A percentile compares a stretch with the other conserved stretches of the same genome.
These are phyloP conservation scores for Peromyscus californicus DNA, from an alignment of 2,113 vertebrate genomes.

Conservation along the genomic window DNA sequence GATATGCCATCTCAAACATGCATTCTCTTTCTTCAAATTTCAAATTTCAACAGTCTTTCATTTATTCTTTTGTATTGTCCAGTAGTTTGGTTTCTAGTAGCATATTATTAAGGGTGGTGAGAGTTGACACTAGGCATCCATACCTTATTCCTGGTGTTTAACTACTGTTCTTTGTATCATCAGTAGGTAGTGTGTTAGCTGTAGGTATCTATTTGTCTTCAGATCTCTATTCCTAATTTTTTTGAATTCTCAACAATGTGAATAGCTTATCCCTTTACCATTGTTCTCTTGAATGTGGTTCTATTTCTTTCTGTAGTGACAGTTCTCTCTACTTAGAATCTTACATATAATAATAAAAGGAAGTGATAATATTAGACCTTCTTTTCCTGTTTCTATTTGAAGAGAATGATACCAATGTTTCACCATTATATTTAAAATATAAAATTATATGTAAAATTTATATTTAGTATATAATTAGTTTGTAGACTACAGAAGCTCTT, in stretches of 20 bases:
- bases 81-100: not conserved
- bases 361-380: not conserved
- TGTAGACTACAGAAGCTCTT: not conserved
- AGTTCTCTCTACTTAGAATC: not conserved
- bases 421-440: not conserved
- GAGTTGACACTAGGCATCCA: not conserved
- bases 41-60: not conserved
- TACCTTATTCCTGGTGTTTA: not conserved
- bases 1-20: not conserved
- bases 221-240: slow-evolving; percentile 25
- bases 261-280: not conserved
- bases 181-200: not conserved
- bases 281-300: not conserved
- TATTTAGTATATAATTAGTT: not conserved
- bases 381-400: not conserved
- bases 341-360: not conserved
- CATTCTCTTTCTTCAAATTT: slow-evolving; percentile 45
- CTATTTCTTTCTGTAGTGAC: not conserved
- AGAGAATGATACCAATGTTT: not conserved
- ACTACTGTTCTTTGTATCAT: not conserved
- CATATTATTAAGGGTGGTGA: not conserved
- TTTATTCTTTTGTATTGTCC: not conserved
- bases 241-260: slow-evolving; percentile 1
- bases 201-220: not conserved
- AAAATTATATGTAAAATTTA: not conserved